phyloP scores from a whole-genome alignment of 2,113 vertebrate genomes.

The Ceratotherium simum region DNA sequence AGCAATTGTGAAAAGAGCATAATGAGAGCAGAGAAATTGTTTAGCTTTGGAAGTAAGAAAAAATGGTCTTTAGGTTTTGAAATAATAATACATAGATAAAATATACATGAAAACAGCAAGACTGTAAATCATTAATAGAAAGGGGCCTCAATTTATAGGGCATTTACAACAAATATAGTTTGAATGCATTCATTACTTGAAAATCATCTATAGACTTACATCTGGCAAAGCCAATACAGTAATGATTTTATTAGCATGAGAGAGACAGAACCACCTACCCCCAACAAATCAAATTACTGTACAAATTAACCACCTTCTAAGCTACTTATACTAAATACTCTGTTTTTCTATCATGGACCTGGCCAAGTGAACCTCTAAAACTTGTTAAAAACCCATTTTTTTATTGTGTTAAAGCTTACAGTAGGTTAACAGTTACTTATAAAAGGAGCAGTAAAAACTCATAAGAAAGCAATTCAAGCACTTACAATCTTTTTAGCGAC shows the following conservation, averaged over 20 bases:
- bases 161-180: not conserved
- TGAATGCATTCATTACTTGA: not conserved
- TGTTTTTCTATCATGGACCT: not conserved
- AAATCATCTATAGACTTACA: not conserved
- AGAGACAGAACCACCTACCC: not conserved
- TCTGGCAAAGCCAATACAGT: not conserved
- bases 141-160: not conserved
- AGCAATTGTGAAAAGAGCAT: not conserved
- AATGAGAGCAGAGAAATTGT: rapidly evolving
- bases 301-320: not conserved
- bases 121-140: not conserved
- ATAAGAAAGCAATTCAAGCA: constrained; percentile 77
- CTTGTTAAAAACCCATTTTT: not conserved
- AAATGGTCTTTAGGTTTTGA: not conserved
- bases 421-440: not conserved
- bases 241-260: not conserved
- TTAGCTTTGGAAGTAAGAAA: not conserved
- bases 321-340: not conserved
- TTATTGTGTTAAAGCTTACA: not conserved
- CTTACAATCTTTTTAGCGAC: constrained; percentile 97
- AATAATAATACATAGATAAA: not conserved
- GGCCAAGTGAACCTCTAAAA: not conserved
- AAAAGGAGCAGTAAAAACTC: not conserved
- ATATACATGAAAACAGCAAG: not conserved
- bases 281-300: not conserved